These are phyloP conservation scores for Punctoribates punctum DNA, from an alignment of 2,888 invertebrate species.

Conservation along the genomic window DNA sequence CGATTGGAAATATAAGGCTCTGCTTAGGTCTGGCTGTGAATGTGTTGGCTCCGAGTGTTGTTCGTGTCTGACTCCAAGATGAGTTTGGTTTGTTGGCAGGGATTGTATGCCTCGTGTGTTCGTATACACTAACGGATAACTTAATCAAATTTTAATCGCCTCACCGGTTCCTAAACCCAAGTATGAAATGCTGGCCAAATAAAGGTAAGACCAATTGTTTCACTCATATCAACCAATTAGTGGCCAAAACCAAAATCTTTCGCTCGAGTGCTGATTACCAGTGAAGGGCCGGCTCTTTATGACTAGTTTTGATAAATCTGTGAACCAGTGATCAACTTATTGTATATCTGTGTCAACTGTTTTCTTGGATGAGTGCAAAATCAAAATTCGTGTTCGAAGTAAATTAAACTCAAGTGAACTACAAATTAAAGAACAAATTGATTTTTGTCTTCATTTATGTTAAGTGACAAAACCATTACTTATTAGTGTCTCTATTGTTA, in stretches of 20 bases:
- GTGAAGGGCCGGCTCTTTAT: not conserved
- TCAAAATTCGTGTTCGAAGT: not conserved
- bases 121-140: constrained; percentile 19
- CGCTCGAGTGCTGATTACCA: not conserved
- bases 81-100: not conserved
- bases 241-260: constrained; percentile 3
- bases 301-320: too few species aligned
- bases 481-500: not conserved
- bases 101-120: constrained; percentile 14
- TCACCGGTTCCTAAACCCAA: not conserved
- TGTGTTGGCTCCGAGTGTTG: not conserved
- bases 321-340: too few species aligned
- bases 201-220: constrained; percentile 20
- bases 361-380: not conserved
- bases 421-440: not conserved
- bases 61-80: not conserved
- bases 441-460: not conserved
- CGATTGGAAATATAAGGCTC: not conserved
- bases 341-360: too few species aligned
- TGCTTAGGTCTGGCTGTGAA: not conserved
- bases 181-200: not conserved
- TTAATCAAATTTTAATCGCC: not conserved
- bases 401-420: not conserved
- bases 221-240: not conserved
- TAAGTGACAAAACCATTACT: constrained; percentile 15